Conservation (phyloP, 2,797 vertebrate genomes). For the Lepus townsendii region DNA sequence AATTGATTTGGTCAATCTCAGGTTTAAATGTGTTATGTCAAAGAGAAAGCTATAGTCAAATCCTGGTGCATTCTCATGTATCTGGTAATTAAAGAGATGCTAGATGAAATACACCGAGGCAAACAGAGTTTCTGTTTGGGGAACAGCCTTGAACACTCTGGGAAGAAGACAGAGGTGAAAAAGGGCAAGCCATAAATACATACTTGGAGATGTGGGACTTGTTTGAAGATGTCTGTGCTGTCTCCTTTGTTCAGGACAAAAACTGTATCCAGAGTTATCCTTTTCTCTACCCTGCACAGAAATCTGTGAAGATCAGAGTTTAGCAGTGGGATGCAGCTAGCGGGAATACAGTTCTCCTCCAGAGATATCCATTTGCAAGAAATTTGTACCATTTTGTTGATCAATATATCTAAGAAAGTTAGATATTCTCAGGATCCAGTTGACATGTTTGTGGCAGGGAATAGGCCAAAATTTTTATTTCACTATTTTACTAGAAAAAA, state of each 20-base stretch:
- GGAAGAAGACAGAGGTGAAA: conserved; percentile 27
- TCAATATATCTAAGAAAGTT: conserved; percentile 50
- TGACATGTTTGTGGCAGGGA: background rate
- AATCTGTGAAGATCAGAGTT: conserved; percentile 68
- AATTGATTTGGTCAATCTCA: background rate
- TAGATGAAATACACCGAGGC: background rate
- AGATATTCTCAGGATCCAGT: conserved; percentile 6
- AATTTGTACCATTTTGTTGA: conserved; percentile 32
- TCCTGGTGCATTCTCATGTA: background rate
- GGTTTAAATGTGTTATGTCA: background rate
- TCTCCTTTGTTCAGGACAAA: conserved; percentile 69
- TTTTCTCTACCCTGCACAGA: conserved; percentile 36
- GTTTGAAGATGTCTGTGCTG: conserved; percentile 61
- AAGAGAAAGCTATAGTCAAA: background rate
- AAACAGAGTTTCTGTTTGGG: conserved; percentile 29
- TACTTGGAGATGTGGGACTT: background rate
- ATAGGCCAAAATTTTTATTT: background rate
- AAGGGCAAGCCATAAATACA: conserved; percentile 39
- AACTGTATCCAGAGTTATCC: conserved; percentile 6
- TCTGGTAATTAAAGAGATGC: conserved; percentile 34
- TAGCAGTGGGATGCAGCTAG: background rate
- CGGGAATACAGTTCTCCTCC: background rate
- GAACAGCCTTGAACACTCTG: conserved; percentile 47
- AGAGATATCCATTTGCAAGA: background rate
- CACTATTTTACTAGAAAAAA: conserved; percentile 38